Conservation (phyloP, 2,797 vertebrate genomes). For the Dicrostonyx torquatus region DNA sequence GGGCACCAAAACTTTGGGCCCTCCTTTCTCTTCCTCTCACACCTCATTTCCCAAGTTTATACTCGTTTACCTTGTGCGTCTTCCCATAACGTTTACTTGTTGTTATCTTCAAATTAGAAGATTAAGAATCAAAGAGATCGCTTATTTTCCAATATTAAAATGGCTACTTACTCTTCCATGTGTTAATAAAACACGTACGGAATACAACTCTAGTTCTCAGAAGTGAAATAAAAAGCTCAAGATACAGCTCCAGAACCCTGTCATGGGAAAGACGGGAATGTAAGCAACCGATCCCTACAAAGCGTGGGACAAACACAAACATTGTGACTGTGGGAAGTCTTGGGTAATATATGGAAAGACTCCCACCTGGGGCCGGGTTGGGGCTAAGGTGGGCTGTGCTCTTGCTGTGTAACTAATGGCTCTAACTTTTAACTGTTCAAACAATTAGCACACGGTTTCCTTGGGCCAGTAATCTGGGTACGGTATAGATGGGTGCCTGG, state of each 20-base stretch:
- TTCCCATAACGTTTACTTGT: not conserved
- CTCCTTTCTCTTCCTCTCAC: not conserved
- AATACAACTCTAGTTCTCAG: not conserved
- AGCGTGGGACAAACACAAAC: not conserved
- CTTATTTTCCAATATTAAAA: constrained; percentile 4
- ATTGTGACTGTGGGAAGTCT: not conserved
- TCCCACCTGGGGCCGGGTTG: not conserved
- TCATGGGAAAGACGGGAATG: not conserved
- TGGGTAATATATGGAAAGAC: not conserved
- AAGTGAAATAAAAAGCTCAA: not conserved
- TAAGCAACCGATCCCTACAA: not conserved
- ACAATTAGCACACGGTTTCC: not conserved
- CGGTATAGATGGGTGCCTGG: not conserved
- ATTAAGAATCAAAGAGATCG: not conserved
- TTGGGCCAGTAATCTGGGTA: not conserved
- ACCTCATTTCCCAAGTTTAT: not conserved
- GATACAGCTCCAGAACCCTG: not conserved
- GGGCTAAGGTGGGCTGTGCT: not conserved
- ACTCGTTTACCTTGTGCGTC: not conserved
- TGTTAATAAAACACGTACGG: not conserved
- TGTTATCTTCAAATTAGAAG: constrained; percentile 9
- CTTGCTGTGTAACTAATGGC: not conserved
- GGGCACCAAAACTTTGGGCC: not conserved
- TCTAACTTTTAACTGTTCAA: not conserved
- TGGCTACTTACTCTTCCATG: not conserved